Base-by-base conservation (phyloP, 2,797 vertebrate genomes). In the Champsocephalus esox region DNA sequence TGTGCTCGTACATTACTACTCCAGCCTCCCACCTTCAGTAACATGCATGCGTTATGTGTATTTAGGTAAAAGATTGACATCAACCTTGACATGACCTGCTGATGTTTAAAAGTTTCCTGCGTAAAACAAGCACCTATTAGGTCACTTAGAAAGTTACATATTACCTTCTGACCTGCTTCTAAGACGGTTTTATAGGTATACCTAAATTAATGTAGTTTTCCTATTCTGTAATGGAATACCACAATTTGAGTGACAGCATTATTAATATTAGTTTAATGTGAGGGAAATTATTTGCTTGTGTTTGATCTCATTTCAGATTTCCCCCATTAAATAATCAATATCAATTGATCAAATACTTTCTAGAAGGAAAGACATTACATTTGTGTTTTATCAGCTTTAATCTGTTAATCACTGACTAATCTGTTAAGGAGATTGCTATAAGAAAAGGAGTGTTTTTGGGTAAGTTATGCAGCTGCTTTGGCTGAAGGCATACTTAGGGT, bases 401-500 rank as follows among this genome's bases (percentile, higher is more conserved):
- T 54, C 44, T 43, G 49, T 56, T 38, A 28, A 56, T 51, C 44
- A 34, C 12, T 28, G 32, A 12, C 0, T 52, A 48, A 56, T 71
- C 5, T 58, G 12, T 34, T n/a, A 38, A 45, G 28, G 10, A 56
- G 68, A 51, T 3, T 52, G 51, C 28, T 56, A 28, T 28, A 28
- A 28, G 28, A 19, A 54, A 80, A 67, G 73, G 1, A 9, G 1
- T 52, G 1, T 65, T 70, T 64, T 68, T 12, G 41, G 3, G 24
- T 43, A 1, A n/a, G 28, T 59, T 60, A 24, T 69, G 24, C 34
- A 10, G 54, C 38, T 73, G 61, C 38, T 51, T 32, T 21, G 52
- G 56, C 68, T 80, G 49, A 7, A 73, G 38, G 16, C 75, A 41
- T 59, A 70, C 58, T 65, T 38, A 65, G 58, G 19, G 54, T 82